A percentile compares a stretch with the other conserved stretches of the same genome.
phyloP scores from a whole-genome alignment of 1,140 invertebrate genomes.

The Macrotrachela quadricornifera region DNA sequence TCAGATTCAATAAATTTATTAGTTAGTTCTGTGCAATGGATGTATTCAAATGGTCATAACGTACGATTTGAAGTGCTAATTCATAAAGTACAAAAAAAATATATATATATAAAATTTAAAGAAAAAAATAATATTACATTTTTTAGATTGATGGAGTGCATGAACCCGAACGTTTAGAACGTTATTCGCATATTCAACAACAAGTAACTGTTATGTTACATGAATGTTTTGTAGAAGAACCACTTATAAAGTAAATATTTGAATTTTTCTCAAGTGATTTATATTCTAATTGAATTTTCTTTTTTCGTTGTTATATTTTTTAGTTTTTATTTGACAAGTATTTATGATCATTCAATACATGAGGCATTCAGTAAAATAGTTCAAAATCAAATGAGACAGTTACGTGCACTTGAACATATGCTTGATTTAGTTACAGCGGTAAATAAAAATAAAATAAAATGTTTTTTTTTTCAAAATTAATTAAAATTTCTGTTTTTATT shows the following conservation, averaged over 20 bases:
- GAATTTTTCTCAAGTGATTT: too few species aligned
- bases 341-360: slow-evolving; percentile 99
- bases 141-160: slow-evolving; percentile 53
- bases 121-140: too few species aligned
- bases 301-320: neutral
- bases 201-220: slow-evolving; percentile 71
- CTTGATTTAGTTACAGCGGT: slow-evolving; percentile 25
- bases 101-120: too few species aligned
- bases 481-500: too few species aligned
- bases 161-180: slow-evolving; percentile 59
- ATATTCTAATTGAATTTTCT: too few species aligned
- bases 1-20: slow-evolving; percentile 34
- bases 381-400: slow-evolving; percentile 88
- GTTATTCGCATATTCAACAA: slow-evolving; percentile 61
- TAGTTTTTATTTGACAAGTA: slow-evolving; percentile 84
- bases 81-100: too few species aligned
- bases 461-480: too few species aligned
- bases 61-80: too few species aligned
- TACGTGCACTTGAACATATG: slow-evolving; percentile 85
- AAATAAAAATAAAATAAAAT: too few species aligned
- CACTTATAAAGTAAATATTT: too few species aligned
- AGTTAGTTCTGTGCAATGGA: too few species aligned
- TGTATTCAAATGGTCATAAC: too few species aligned
- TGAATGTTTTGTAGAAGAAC: neutral
- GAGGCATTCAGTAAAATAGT: slow-evolving; percentile 99